Percentiles rank a stretch among this genome's conserved stretches.
phyloP scores from a whole-genome alignment of 2,113 vertebrate genomes.

The Aspidoscelis tigris region DNA sequence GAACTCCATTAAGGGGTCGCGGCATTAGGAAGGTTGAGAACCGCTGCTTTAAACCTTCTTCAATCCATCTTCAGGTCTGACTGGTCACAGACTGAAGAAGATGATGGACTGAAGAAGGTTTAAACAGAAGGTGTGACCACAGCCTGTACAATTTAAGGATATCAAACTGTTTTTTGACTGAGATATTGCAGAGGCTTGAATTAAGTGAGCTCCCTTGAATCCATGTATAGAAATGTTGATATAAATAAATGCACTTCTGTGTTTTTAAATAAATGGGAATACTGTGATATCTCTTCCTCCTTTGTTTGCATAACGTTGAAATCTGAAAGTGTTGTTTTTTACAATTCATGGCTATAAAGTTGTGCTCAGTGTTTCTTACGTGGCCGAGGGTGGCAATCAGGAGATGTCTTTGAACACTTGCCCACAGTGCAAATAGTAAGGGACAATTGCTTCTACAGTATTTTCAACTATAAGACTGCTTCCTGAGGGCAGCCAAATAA shows the following conservation, averaged over 20 bases:
- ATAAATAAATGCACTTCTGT: slow-evolving; percentile 12
- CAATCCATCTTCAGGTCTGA: too few species aligned
- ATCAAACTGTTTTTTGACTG: slow-evolving; percentile 3
- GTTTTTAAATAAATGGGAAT: neutral
- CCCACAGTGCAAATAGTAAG: neutral
- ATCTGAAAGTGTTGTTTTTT: neutral
- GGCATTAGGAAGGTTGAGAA: too few species aligned
- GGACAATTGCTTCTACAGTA: neutral
- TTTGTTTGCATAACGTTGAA: neutral
- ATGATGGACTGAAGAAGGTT: too few species aligned
- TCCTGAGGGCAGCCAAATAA: too few species aligned
- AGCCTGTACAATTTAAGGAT: neutral
- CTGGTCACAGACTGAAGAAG: too few species aligned
- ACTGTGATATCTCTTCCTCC: neutral
- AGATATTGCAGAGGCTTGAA: neutral
- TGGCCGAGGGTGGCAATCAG: too few species aligned
- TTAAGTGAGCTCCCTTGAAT: neutral
- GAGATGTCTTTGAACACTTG: neutral
- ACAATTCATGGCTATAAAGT: neutral
- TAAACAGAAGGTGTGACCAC: too few species aligned
- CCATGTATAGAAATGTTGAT: neutral
- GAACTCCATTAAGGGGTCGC: too few species aligned
- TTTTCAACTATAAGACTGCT: too few species aligned
- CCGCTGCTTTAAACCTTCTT: too few species aligned
- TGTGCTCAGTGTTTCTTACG: neutral